Evolutionary conservation across 2,888 invertebrate genomes (phyloP).

Genomic region (Microctonus aethiopoides): DNA sequence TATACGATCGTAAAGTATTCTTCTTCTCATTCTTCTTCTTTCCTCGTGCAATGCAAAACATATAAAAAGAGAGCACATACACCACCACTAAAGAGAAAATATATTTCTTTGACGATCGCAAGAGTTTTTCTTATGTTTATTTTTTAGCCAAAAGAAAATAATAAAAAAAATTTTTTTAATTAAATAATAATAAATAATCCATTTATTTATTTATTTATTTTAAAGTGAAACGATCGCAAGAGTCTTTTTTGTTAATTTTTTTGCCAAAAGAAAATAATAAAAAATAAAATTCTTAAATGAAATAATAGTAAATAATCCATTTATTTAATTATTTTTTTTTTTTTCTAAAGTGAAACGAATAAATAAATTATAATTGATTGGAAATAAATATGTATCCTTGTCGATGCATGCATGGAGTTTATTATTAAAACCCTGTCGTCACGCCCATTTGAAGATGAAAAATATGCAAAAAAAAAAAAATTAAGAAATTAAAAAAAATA

Average conservation of each 20-base stretch:
- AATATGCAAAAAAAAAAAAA: background rate
- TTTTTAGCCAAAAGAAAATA: too few species aligned
- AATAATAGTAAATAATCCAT: background rate
- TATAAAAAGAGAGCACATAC: background rate
- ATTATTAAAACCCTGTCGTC: background rate
- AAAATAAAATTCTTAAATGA: too few species aligned
- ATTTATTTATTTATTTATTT: background rate
- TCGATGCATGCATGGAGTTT: background rate
- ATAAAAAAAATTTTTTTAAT: too few species aligned
- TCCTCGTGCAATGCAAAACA: constrained; percentile 1
- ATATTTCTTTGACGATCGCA: background rate
- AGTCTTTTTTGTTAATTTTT: too few species aligned
- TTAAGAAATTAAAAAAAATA: background rate
- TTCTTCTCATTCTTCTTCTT: background rate
- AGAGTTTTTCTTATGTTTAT: too few species aligned
- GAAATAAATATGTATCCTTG: background rate
- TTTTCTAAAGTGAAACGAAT: background rate
- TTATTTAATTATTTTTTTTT: background rate
- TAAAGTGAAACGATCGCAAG: too few species aligned
- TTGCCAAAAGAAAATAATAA: background rate
- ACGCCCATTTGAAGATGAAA: background rate
- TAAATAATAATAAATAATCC: too few species aligned
- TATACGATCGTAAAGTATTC: constrained; percentile 8
- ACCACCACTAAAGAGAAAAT: background rate
- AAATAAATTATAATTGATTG: background rate